phyloP scores from a whole-genome alignment of 1,140 invertebrate species.

The Micrasema minimum region DNA sequence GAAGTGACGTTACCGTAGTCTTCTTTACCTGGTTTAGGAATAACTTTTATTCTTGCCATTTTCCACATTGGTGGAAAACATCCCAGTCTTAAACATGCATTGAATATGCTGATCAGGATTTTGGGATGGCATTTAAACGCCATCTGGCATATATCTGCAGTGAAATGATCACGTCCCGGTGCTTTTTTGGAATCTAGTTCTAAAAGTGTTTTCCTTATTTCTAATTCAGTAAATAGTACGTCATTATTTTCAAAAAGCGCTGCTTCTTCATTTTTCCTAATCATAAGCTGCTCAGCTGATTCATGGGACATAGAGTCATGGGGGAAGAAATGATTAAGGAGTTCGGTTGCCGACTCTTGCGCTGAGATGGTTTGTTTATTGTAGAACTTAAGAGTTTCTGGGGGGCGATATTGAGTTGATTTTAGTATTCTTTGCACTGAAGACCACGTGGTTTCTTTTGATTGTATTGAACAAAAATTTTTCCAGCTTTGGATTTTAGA shows the following conservation, averaged over 20 bases:
- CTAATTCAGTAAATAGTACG: too few relatives aligned
- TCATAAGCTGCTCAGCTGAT: neutral
- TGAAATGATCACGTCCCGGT: neutral
- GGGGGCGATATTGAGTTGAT: slow-evolving; percentile 4
- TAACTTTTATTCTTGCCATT: neutral
- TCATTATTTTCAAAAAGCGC: neutral
- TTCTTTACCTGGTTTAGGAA: slow-evolving; percentile 5
- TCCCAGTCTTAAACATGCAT: neutral
- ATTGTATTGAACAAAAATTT: neutral
- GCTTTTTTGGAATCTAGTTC: neutral
- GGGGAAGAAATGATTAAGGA: slow-evolving; percentile 1
- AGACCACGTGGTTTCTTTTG: neutral
- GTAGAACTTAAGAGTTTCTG: slow-evolving; percentile 1
- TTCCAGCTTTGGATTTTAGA: slow-evolving; percentile 1
- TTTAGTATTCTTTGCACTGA: neutral
- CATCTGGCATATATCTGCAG: neutral
- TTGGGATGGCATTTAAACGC: neutral
- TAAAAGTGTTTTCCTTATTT: neutral
- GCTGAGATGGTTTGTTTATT: neutral
- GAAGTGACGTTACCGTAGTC: neutral
- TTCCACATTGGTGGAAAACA: slow-evolving; percentile 4
- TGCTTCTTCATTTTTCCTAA: neutral
- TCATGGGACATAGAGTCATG: neutral
- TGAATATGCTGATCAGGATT: neutral
- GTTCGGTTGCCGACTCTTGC: neutral